A percentile compares a stretch with the other conserved stretches of the same genome.
These are phyloP conservation scores for Philereme vetulata DNA, from an alignment of 2,888 invertebrate genomes.

Conservation along the genomic window DNA sequence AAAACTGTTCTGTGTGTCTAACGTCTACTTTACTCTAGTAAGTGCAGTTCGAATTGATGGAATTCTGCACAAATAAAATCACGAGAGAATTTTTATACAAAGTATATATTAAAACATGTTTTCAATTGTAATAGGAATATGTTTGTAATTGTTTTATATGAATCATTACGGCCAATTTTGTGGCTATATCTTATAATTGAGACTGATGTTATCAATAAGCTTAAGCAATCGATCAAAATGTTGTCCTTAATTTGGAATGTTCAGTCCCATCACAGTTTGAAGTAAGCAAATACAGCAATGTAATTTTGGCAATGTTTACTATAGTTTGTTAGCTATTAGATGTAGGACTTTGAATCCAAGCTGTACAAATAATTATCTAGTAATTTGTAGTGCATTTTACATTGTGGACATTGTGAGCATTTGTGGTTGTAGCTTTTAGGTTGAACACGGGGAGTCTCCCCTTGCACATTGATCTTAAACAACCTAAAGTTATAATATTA, in stretches of 20 bases:
- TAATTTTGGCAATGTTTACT: conserved; percentile 65
- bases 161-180: conserved; percentile 53
- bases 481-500: conserved; percentile 17
- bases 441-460: conserved; percentile 49
- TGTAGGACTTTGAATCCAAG: conserved; percentile 78
- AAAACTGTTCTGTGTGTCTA: conserved; percentile 40
- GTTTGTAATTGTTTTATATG: conserved; percentile 59
- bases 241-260: conserved; percentile 45
- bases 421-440: conserved; percentile 73
- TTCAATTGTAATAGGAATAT: conserved; percentile 62
- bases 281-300: conserved; percentile 49
- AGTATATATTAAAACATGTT: conserved; percentile 43
- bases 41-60: conserved; percentile 37
- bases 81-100: conserved; percentile 64
- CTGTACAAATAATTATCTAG: conserved; percentile 81
- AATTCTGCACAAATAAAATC: conserved; percentile 60
- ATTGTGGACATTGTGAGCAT: conserved; percentile 73
- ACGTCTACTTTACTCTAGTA: conserved; percentile 24
- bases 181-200: conserved; percentile 69
- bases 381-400: conserved; percentile 81
- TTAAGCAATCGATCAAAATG: conserved; percentile 46
- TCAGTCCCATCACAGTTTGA: conserved; percentile 50
- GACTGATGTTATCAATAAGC: conserved; percentile 78
- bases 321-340: conserved; percentile 78
- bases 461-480: conserved; percentile 20